Conservation (phyloP, 2,113 vertebrate genomes). For the Clarias magur region DNA sequence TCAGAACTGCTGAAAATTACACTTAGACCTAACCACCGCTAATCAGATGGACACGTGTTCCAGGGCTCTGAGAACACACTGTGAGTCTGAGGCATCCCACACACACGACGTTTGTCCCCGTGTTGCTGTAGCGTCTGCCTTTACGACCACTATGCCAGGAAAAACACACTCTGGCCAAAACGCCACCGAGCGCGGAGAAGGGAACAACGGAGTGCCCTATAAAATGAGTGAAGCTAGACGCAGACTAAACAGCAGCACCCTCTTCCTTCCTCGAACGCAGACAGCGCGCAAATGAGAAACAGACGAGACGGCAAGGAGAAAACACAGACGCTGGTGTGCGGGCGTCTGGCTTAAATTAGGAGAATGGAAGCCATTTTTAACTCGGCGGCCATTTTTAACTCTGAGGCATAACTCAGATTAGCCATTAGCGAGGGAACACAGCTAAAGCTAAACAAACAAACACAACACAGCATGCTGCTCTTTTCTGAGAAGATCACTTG, state of each 20-base stretch:
- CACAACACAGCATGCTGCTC: not conserved
- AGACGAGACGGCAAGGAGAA: constrained; percentile 31
- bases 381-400: not conserved
- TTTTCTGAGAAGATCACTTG: not conserved
- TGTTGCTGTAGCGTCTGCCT: not conserved
- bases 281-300: not conserved
- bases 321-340: constrained; percentile 14
- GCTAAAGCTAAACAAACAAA: not conserved
- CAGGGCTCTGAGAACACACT: not conserved
- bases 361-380: not conserved
- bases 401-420: constrained; percentile 1
- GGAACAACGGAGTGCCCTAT: constrained; percentile 25
- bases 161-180: not conserved
- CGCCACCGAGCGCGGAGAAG: not conserved
- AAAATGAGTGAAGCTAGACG: constrained; percentile 25
- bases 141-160: not conserved
- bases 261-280: constrained; percentile 43
- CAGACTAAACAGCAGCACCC: constrained; percentile 48
- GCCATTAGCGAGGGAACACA: not conserved
- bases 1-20: not conserved
- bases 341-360: constrained; percentile 6
- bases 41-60: too few species aligned
- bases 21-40: not conserved
- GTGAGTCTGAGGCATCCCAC: not conserved
- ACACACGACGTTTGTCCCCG: not conserved